phyloP scores from a whole-genome alignment of 2,797 vertebrate species.

The Brachyalestes nurse region DNA sequence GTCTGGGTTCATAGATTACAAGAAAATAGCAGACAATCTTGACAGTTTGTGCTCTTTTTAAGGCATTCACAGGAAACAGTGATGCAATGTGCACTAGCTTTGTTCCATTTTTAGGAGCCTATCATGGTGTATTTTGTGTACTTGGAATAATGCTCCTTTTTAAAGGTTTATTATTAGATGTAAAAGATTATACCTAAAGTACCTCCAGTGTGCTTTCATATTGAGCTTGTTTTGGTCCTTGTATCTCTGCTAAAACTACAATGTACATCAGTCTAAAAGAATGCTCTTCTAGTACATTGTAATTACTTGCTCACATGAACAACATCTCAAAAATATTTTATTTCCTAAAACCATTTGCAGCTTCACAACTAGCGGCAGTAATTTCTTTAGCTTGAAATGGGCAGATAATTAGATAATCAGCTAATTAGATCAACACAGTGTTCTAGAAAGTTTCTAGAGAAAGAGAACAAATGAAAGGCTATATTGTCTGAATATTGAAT shows the following conservation, averaged over 20 bases:
- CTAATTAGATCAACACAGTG: neutral
- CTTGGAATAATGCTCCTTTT: neutral
- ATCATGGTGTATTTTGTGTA: neutral
- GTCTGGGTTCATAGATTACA: neutral
- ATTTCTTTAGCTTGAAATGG: neutral
- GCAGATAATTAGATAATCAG: neutral
- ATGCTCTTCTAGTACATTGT: neutral
- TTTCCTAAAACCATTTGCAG: neutral
- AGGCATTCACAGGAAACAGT: neutral
- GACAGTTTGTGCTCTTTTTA: slow-evolving; percentile 1
- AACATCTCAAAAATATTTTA: neutral
- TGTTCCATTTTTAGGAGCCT: neutral
- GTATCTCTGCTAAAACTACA: neutral
- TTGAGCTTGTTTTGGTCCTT: neutral
- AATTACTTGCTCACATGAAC: neutral
- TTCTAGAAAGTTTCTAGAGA: neutral
- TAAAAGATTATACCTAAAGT: neutral
- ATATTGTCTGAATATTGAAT: neutral
- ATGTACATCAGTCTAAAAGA: neutral
- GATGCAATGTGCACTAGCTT: neutral
- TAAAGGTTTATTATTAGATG: slow-evolving; percentile 5
- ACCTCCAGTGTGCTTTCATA: neutral
- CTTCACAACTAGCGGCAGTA: neutral
- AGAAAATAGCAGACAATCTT: neutral
- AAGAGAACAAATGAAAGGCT: neutral